Evolutionary conservation across 2,888 invertebrate species (phyloP), one percentile per base, ranked within the genome.

Genomic region (Drosophila percnosoma): DNA sequence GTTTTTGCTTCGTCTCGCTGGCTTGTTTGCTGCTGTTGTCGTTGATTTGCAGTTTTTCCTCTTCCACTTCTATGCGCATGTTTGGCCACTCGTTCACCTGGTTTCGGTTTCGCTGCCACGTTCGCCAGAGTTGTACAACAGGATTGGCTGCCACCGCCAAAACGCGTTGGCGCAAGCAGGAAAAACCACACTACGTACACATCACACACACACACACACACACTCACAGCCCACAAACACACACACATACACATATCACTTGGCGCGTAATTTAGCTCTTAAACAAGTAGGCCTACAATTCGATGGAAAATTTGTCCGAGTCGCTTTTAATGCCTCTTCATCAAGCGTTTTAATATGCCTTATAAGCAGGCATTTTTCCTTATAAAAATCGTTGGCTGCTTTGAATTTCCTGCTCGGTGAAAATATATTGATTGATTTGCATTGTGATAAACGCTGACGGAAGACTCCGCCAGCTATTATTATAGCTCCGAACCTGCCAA

Each of bases 51-150:
- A n/a, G 62, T 51, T 65, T 80, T 80, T 78, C 77, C 77, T 79
- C 78, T 80, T 73, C 68, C 73, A 75, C 76, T 67, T 76, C 79
- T 73, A 74, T 73, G 78, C 70, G 72, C 71, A 64, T 70, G 80
- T 75, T 73, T 70, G 60, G 70, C 71, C 75, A 84, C 89, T 79
- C 73, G 87, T 87, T 89, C 84, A 89, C 87, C 90, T 89, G 85
- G 89, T 87, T 84, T 83, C 70, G 66, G 80, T 82, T 75, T 75
- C 68, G 78, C 73, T 76, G 66, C 66, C 72, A 67, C 60, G 67
- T 67, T 74, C 63, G 80, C 73, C 69, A 63, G 75, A 83, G 75
- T 84, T 74, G 82, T 70, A 76, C 80, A 87, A 87, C 87, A 87
- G 87, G 87, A 87, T 87, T 82, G 64, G 64, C 62, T 36, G 73